A percentile compares a stretch with the other conserved stretches of the same genome.
phyloP scores from a whole-genome alignment of 2,888 invertebrate genomes.

The Ophion ventricosus region DNA sequence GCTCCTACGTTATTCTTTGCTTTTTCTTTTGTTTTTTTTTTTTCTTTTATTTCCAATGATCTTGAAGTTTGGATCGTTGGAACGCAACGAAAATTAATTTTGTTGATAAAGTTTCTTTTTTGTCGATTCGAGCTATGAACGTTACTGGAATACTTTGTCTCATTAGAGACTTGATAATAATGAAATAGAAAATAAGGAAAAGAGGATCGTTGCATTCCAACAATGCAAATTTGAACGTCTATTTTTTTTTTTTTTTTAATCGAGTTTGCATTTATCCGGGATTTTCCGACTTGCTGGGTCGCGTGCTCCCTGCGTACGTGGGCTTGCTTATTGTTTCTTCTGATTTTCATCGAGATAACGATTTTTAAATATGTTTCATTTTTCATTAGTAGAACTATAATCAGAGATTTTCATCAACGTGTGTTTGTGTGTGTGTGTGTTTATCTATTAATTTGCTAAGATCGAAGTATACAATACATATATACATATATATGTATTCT shows the following conservation, averaged over 20 bases:
- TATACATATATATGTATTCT: slow-evolving; percentile 64
- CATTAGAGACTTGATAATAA: too few relatives aligned
- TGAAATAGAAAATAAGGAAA: too few relatives aligned
- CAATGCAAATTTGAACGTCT: too few relatives aligned
- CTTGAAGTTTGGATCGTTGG: too few relatives aligned
- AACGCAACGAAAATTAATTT: too few relatives aligned
- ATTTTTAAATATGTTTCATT: slow-evolving; percentile 64
- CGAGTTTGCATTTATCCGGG: slow-evolving; percentile 32
- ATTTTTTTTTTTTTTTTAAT: neutral
- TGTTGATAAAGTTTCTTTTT: too few relatives aligned
- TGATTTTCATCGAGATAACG: slow-evolving; percentile 46
- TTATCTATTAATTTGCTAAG: slow-evolving; percentile 48
- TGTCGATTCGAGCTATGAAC: too few relatives aligned
- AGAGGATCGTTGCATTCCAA: too few relatives aligned
- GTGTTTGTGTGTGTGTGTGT: slow-evolving; percentile 16
- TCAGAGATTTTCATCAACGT: slow-evolving; percentile 58
- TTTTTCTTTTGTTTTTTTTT: neutral
- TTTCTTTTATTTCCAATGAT: neutral
- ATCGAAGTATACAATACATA: slow-evolving; percentile 54
- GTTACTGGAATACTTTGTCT: too few relatives aligned
- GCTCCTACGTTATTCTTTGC: slow-evolving; percentile 45
- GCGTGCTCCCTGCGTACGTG: slow-evolving; percentile 61
- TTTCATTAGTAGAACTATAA: slow-evolving; percentile 56
- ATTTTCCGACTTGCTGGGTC: slow-evolving; percentile 40
- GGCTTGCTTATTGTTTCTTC: slow-evolving; percentile 31